Conservation (phyloP, 2,113 vertebrate genomes). For the Bos javanicus region DNA sequence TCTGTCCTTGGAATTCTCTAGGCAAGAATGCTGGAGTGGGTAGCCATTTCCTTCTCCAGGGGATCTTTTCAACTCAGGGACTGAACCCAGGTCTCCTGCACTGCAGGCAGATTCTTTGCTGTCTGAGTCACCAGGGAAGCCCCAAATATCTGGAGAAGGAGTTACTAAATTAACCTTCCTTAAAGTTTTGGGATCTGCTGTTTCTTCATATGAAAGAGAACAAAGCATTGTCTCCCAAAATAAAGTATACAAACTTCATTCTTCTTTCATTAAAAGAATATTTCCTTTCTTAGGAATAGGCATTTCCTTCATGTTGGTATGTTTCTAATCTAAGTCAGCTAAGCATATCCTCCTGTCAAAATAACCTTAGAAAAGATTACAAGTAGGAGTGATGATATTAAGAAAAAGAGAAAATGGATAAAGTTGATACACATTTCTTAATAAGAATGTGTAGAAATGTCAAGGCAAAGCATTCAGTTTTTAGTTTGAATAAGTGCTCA, state of each 20-base stretch:
- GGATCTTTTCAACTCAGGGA: background rate
- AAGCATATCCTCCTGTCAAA: background rate
- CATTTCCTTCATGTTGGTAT: background rate
- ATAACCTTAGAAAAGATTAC: conserved; percentile 9
- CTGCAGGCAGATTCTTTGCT: background rate
- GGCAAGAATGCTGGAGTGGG: background rate
- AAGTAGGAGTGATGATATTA: background rate
- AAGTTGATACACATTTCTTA: background rate
- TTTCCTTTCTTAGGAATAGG: background rate
- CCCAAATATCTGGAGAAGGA: background rate
- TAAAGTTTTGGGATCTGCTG: background rate
- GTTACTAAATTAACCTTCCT: background rate
- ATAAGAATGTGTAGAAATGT: background rate
- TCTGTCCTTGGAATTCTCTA: background rate
- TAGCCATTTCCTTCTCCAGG: background rate
- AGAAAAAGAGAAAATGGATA: background rate
- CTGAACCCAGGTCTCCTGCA: background rate
- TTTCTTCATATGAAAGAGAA: conserved; percentile 12
- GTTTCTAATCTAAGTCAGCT: background rate
- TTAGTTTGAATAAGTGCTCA: background rate
- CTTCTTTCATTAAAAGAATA: conserved; percentile 5
- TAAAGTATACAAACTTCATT: background rate
- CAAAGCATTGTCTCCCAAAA: background rate
- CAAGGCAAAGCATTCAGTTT: background rate
- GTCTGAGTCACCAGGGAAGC: background rate